A percentile compares a stretch with the other conserved stretches of the same genome.
phyloP scores from a whole-genome alignment of 2,888 invertebrate species.

The Timema cristinae region DNA sequence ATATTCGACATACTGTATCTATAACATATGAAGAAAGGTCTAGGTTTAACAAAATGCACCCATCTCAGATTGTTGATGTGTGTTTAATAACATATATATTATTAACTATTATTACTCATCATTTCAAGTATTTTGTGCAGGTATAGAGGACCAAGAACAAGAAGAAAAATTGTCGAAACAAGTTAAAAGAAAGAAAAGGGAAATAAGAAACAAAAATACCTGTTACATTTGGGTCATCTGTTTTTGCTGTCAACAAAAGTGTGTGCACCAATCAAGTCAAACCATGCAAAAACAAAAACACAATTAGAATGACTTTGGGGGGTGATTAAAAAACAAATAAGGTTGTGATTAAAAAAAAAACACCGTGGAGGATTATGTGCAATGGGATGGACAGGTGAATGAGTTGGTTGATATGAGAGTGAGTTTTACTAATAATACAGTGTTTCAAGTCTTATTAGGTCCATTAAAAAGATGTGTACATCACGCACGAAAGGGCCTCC shows the following conservation, averaged over 20 bases:
- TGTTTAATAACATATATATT: not conserved
- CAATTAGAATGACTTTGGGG: slow-evolving; percentile 10
- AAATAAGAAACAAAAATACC: slow-evolving; percentile 18
- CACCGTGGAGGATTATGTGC: not conserved
- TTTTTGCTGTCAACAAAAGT: slow-evolving; percentile 13
- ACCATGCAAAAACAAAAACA: slow-evolving; percentile 25
- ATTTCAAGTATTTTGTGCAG: not conserved
- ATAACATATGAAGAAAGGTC: no score
- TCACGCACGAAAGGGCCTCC: no score
- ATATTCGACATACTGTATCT: no score
- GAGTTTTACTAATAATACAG: no score
- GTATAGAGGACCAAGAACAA: not conserved
- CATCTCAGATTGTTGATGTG: no score
- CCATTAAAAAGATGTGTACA: no score
- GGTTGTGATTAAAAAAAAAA: slow-evolving; percentile 8
- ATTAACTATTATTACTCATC: not conserved
- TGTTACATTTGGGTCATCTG: slow-evolving; percentile 20
- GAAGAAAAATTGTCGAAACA: not conserved
- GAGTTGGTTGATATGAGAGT: not conserved
- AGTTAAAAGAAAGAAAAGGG: slow-evolving; percentile 10
- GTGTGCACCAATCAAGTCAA: slow-evolving; percentile 19
- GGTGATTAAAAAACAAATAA: slow-evolving; percentile 1
- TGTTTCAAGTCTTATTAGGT: no score
- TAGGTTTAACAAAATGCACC: no score
- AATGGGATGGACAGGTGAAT: not conserved